These are phyloP conservation scores for Fragum whitleyi DNA, from an alignment of 2,888 invertebrate genomes.

Conservation along the genomic window DNA sequence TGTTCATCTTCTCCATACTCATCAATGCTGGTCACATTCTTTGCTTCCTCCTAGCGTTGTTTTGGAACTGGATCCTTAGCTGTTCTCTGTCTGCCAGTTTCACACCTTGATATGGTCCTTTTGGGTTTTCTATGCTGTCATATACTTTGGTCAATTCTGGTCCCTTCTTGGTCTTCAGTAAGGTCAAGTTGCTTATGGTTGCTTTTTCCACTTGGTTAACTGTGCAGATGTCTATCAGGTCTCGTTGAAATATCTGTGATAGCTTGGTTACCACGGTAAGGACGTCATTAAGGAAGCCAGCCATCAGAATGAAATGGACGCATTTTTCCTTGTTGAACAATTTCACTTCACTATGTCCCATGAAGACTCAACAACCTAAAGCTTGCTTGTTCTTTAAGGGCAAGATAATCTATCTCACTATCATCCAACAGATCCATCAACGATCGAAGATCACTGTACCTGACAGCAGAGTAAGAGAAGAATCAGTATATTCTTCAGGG, in stretches of 20 bases:
- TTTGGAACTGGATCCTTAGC: constrained; percentile 41
- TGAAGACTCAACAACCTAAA: constrained; percentile 47
- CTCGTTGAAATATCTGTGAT: constrained; percentile 16
- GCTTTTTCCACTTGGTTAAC: constrained; percentile 13
- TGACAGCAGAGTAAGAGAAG: constrained; percentile 42
- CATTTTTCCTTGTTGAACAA: constrained; percentile 29
- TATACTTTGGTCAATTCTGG: neutral
- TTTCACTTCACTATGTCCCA: constrained; percentile 38
- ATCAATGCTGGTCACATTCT: neutral
- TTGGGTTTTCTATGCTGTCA: neutral
- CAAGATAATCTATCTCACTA: constrained; percentile 32
- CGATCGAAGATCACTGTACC: constrained; percentile 42
- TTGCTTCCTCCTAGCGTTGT: constrained; percentile 21
- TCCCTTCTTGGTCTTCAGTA: constrained; percentile 10
- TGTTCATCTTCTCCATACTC: constrained; percentile 24
- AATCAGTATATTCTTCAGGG: constrained; percentile 43
- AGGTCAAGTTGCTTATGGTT: constrained; percentile 1
- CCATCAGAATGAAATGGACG: constrained; percentile 28
- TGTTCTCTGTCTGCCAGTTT: constrained; percentile 38
- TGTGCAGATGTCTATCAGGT: constrained; percentile 32
- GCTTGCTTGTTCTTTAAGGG: constrained; percentile 53
- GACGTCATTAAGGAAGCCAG: constrained; percentile 44
- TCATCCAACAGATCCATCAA: constrained; percentile 30
- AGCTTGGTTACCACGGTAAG: constrained; percentile 12
- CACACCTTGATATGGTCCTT: constrained; percentile 26